These are phyloP conservation scores for Carassius auratus DNA, from an alignment of 2,113 vertebrate species.

Conservation along the genomic window DNA sequence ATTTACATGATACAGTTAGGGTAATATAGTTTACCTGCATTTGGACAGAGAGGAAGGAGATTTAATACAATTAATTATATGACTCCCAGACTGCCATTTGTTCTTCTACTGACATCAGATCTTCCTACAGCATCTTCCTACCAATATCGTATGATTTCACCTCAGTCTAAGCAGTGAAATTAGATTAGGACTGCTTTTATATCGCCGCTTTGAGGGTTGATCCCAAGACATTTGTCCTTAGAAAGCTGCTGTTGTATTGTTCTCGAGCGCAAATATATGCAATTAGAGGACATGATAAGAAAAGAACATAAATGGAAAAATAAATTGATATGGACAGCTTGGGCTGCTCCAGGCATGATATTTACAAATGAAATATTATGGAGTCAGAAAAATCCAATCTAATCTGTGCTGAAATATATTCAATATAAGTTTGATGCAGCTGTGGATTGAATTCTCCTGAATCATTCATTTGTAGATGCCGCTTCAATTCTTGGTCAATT, in stretches of 20 bases:
- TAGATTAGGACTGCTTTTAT: not conserved
- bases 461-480: not conserved
- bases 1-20: not conserved
- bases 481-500: too few species aligned
- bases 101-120: not conserved
- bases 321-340: not conserved
- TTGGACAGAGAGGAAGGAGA: not conserved
- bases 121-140: not conserved
- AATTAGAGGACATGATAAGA: constrained; percentile 4
- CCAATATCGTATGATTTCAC: not conserved
- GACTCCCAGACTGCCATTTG: not conserved
- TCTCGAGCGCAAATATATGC: constrained; percentile 11
- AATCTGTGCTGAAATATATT: not conserved
- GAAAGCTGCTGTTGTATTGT: not conserved
- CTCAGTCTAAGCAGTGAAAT: not conserved
- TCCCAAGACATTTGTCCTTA: not conserved
- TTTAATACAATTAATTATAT: not conserved
- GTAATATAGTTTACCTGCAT: not conserved
- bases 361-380: constrained; percentile 5
- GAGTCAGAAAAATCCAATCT: not conserved
- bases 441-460: not conserved
- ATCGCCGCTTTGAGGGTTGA: not conserved
- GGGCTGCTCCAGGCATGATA: not conserved
- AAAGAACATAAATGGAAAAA: not conserved
- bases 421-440: too few species aligned